phyloP scores from a whole-genome alignment of 2,113 vertebrate genomes.

The Lipotes vexillifer region DNA sequence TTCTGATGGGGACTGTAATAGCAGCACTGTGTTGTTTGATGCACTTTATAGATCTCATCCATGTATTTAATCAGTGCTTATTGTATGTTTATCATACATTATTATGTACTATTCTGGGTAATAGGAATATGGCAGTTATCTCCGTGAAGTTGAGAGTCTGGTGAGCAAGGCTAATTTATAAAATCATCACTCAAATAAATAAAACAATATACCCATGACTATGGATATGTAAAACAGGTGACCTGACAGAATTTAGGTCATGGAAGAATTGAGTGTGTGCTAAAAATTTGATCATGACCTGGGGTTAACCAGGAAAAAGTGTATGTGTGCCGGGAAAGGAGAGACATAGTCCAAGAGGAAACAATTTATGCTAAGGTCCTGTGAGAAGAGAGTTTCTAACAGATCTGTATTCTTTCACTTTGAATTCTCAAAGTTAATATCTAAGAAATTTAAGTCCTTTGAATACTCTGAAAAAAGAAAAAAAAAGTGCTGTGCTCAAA shows the following conservation, averaged over 20 bases:
- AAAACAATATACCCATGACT: background rate
- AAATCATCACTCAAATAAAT: background rate
- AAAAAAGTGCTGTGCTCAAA: background rate
- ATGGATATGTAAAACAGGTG: background rate
- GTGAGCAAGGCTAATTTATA: background rate
- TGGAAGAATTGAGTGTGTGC: background rate
- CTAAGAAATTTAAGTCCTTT: background rate
- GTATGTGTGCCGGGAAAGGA: background rate
- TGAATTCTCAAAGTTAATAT: background rate
- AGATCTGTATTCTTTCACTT: conserved; percentile 2
- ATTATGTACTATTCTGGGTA: background rate
- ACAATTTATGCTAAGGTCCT: background rate
- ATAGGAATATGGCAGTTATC: background rate
- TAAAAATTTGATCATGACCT: background rate
- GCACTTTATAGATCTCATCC: background rate
- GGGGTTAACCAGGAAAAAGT: background rate
- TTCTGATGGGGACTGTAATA: background rate
- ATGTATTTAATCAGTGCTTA: background rate
- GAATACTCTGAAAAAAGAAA: background rate
- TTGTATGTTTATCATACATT: background rate
- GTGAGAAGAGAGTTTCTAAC: background rate
- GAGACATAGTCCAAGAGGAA: background rate
- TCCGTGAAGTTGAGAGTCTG: background rate
- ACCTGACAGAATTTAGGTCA: background rate
- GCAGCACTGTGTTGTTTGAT: background rate